Percentiles rank a stretch among this genome's conserved stretches.
These are phyloP conservation scores for Oreonectes daqikongensis DNA, from an alignment of 2,797 vertebrate genomes.

Conservation along the genomic window DNA sequence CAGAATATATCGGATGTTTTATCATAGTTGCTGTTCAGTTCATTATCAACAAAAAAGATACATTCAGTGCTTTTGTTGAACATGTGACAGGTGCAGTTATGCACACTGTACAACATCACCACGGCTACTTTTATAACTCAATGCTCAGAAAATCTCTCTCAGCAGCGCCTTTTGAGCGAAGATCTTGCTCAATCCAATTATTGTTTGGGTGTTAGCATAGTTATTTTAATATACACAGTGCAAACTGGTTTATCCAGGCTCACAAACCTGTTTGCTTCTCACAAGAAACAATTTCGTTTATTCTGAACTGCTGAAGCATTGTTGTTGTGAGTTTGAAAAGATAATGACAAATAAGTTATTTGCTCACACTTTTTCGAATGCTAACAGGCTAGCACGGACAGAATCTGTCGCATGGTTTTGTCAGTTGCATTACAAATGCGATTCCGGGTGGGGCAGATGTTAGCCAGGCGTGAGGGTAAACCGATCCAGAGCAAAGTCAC, in stretches of 20 bases:
- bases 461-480: slow-evolving; percentile 15
- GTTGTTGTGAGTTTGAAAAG: not conserved
- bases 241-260: slow-evolving; percentile 41
- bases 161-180: not conserved
- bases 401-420: not conserved
- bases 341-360: not conserved
- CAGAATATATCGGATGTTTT: not conserved
- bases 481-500: slow-evolving; percentile 1
- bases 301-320: not conserved
- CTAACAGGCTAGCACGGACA: not conserved
- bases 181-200: not conserved
- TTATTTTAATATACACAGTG: not conserved
- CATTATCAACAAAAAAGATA: not conserved
- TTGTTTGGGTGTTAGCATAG: slow-evolving; percentile 14
- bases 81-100: not conserved
- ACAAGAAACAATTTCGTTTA: not conserved
- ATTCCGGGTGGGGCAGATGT: slow-evolving; percentile 4
- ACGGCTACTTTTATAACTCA: not conserved
- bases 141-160: not conserved
- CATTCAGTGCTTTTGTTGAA: not conserved
- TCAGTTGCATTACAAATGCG: not conserved
- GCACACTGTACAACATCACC: not conserved
- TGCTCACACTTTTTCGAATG: not conserved
- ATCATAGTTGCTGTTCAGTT: not conserved
- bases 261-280: slow-evolving; percentile 6